Evolutionary conservation across 1,140 invertebrate species (phyloP), one percentile per base, ranked within the genome.

Genomic region (Cotesia typhae): DNA sequence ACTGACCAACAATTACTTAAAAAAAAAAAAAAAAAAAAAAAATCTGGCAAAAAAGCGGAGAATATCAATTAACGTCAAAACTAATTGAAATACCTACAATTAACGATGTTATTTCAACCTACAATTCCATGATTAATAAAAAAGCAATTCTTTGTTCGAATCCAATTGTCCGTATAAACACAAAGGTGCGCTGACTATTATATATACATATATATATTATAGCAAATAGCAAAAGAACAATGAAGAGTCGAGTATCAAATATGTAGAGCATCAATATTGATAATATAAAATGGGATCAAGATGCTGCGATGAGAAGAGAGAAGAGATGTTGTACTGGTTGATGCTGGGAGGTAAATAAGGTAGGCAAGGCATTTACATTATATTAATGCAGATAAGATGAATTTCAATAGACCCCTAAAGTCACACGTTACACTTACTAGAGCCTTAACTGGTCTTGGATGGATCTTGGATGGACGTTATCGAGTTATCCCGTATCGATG

Each of bases 371-470:
- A 59, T 20, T 59, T 28, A 28, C 28, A 28, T 28, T 28, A 28
- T 28, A 59, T 35, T 20, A 59, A 59, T 17, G 57, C 20, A 28
- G 20, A 59, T 59, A 9, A 28, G 20, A 59, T 59, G 17, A 59
- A 59, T 20, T 59, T 59, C 9, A 17, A 59, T 20, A 20, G 14
- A 59, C 9, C 14, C 57, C 41, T 6, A 47, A 47, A 75, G 76
- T 80, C 79, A 72, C 79, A 79, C 75, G 76, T 78, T 77, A 79
- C 73, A 80, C 74, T 80, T 80, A 72, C 72, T 28, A 28, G 1
- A 28, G 28, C 28, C 28, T 28, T 28, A 28, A 28, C 28, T 28
- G 28, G 28, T 28, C 28, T 28, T 28, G 67, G 63, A 68, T 72
- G 66, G 63, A 63, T 71, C 36, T 52, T 67, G 64, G 75, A 73